Conservation (phyloP, 2,113 vertebrate genomes). For the Polypterus senegalus region DNA sequence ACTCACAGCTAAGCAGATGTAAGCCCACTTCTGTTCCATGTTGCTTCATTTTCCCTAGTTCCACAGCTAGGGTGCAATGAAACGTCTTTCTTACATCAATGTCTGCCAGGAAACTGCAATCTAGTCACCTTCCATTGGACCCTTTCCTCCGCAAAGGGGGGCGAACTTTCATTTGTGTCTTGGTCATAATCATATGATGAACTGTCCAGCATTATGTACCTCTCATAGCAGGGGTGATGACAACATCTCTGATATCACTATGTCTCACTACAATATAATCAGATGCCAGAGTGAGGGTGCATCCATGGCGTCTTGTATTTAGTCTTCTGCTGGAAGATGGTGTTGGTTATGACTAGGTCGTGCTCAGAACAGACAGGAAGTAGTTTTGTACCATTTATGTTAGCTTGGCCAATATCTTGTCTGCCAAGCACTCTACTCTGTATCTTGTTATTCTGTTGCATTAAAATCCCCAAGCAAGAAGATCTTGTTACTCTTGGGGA, state of each 20-base stretch:
- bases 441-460: neutral
- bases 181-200: neutral
- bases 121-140: no score
- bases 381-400: conserved; percentile 11
- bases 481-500: conserved; percentile 9
- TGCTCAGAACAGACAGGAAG: conserved; percentile 11
- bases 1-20: no score
- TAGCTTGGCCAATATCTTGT: conserved; percentile 8
- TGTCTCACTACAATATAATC: conserved; percentile 12
- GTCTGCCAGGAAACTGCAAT: no score
- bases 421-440: neutral
- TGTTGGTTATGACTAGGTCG: conserved; percentile 17
- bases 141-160: no score
- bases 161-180: no score
- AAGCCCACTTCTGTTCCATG: no score
- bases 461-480: conserved; percentile 4
- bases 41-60: no score
- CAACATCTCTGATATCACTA: neutral
- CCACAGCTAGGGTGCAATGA: no score
- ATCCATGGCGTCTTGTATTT: conserved; percentile 14
- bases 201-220: conserved; percentile 13
- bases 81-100: no score
- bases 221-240: conserved; percentile 9
- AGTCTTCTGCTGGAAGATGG: conserved; percentile 10
- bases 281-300: conserved; percentile 14